Evolutionary conservation across 2,888 invertebrate genomes (phyloP).

Genomic region (Portevinia maculata): DNA sequence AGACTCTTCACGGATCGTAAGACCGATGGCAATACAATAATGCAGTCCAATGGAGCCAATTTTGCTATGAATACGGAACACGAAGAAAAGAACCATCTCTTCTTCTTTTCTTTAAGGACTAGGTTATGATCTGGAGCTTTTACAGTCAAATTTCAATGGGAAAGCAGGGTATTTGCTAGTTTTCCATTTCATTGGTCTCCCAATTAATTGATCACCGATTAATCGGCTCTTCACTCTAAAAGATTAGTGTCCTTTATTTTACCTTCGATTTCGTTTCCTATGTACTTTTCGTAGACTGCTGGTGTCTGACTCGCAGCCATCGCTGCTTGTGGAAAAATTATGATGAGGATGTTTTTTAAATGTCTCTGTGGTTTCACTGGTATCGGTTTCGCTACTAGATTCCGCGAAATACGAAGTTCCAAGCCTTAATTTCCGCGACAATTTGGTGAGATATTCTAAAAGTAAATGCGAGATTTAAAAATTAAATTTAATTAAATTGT

Average conservation of each 20-base stretch:
- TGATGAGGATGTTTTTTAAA: constrained; percentile 60
- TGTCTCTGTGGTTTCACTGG: constrained; percentile 75
- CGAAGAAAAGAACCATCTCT: no score
- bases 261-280: constrained; percentile 72
- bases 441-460: constrained; percentile 77
- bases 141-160: no score
- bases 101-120: no score
- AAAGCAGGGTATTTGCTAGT: no score
- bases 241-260: neutral
- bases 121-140: no score
- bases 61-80: no score
- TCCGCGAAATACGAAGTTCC: constrained; percentile 71
- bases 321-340: constrained; percentile 80
- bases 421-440: constrained; percentile 76
- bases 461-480: constrained; percentile 4
- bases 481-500: neutral
- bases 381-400: constrained; percentile 81
- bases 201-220: no score
- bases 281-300: constrained; percentile 76
- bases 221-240: no score
- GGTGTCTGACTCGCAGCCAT: constrained; percentile 82
- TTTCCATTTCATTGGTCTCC: no score
- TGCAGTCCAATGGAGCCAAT: no score
- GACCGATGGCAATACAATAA: no score
- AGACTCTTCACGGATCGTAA: no score